Evolutionary conservation across 2,888 invertebrate species (phyloP).

Genomic region (Thymelicus sylvestris): DNA sequence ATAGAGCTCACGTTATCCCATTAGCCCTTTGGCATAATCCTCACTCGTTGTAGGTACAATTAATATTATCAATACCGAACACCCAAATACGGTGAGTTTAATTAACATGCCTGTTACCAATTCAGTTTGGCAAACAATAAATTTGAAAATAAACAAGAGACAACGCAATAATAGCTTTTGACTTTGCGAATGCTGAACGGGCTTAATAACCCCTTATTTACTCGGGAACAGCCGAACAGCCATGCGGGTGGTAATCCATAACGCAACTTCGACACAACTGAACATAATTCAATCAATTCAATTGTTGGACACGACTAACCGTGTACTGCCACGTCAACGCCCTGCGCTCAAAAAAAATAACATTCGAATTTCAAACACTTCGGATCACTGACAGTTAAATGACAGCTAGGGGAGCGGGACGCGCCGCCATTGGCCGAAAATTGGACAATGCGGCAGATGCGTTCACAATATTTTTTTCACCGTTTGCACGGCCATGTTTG

Average conservation of each 20-base stretch:
- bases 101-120: too few relatives aligned
- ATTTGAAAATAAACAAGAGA: too few relatives aligned
- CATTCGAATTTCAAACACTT: constrained; percentile 62
- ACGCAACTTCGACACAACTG: constrained; percentile 69
- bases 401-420: constrained; percentile 82
- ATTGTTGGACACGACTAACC: constrained; percentile 77
- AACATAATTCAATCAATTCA: constrained; percentile 81
- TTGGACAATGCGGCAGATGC: constrained; percentile 83
- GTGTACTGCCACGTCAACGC: constrained; percentile 78
- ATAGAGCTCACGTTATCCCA: too few relatives aligned
- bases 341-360: constrained; percentile 69
- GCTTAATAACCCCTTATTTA: constrained; percentile 60
- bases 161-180: constrained; percentile 32
- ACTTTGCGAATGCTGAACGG: constrained; percentile 32
- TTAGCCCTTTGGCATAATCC: too few relatives aligned
- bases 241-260: constrained; percentile 81
- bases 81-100: too few relatives aligned
- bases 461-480: constrained; percentile 65
- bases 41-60: too few relatives aligned
- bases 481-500: constrained; percentile 75
- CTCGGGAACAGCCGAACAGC: constrained; percentile 55
- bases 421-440: constrained; percentile 72
- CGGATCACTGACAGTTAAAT: constrained; percentile 66
- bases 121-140: too few relatives aligned
- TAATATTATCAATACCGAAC: too few relatives aligned